Percentiles rank a stretch among this genome's conserved stretches.
Evolutionary conservation across 2,797 vertebrate species (phyloP).

Genomic region (Chaetophractus vellerosus): DNA sequence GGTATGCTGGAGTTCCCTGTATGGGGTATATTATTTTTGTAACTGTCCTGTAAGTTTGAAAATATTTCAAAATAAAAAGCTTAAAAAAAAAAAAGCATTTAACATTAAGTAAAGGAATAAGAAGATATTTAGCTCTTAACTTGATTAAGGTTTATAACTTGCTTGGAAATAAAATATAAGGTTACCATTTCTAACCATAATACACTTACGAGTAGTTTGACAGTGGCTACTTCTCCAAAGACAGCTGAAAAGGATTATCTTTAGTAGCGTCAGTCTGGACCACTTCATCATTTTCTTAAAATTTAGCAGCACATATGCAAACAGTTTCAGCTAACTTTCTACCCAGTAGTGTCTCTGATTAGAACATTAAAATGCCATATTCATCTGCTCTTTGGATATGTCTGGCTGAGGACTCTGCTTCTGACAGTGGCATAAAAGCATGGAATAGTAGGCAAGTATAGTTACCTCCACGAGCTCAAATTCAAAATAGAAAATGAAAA

Average conservation of each 20-base stretch:
- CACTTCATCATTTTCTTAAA: conserved; percentile 43
- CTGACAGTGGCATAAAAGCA: background rate
- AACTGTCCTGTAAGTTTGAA: too few species aligned
- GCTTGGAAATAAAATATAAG: conserved; percentile 4
- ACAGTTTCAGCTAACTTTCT: conserved; percentile 12
- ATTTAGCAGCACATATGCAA: conserved; percentile 6
- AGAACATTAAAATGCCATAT: background rate
- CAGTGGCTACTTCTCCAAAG: conserved; percentile 31
- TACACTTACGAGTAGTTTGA: background rate
- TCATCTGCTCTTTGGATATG: background rate
- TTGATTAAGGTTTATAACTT: conserved; percentile 14
- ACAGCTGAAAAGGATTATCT: conserved; percentile 37
- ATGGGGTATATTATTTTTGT: too few species aligned
- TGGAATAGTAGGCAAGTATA: background rate
- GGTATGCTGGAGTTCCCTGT: too few species aligned
- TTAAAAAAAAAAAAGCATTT: background rate
- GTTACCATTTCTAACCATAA: background rate
- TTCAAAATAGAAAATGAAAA: conserved; percentile 67
- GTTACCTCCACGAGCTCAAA: conserved; percentile 20
- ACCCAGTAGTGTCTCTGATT: background rate
- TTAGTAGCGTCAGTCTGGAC: conserved; percentile 16
- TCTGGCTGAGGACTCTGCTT: background rate
- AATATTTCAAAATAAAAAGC: too few species aligned
- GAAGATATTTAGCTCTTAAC: background rate
- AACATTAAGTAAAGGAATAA: conserved; percentile 47